These are phyloP conservation scores for Coracopsis vasa DNA, from an alignment of 2,113 vertebrate species.

Conservation along the genomic window DNA sequence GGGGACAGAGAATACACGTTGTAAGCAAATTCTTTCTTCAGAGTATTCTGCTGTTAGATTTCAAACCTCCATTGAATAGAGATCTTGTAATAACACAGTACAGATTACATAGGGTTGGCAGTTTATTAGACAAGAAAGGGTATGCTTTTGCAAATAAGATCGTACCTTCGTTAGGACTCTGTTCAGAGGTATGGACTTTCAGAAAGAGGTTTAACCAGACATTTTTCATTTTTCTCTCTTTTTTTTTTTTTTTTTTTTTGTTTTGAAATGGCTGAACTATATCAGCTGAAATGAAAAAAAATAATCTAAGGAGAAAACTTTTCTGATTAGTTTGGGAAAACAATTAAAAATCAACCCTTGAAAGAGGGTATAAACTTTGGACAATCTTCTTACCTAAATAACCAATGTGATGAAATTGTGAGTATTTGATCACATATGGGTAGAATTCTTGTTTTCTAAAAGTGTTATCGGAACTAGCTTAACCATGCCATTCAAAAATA, in stretches of 20 bases:
- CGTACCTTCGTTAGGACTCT: not conserved
- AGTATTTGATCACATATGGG: not conserved
- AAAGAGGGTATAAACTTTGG: not conserved
- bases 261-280: not conserved
- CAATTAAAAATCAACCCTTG: not conserved
- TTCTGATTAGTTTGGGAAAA: not conserved
- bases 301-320: not conserved
- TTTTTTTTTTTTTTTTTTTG: not conserved
- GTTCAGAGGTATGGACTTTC: not conserved
- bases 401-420: not conserved
- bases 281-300: not conserved
- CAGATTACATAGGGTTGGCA: not conserved
- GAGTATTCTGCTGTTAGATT: not conserved
- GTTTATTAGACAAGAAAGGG: not conserved
- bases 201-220: not conserved
- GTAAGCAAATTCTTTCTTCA: constrained; percentile 1
- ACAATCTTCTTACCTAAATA: not conserved
- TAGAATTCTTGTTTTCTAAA: not conserved
- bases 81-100: not conserved
- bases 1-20: not conserved
- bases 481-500: not conserved
- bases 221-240: not conserved
- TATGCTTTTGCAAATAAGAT: not conserved
- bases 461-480: not conserved
- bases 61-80: not conserved